phyloP scores from a whole-genome alignment of 2,888 invertebrate species.

The Callimorpha dominula region DNA sequence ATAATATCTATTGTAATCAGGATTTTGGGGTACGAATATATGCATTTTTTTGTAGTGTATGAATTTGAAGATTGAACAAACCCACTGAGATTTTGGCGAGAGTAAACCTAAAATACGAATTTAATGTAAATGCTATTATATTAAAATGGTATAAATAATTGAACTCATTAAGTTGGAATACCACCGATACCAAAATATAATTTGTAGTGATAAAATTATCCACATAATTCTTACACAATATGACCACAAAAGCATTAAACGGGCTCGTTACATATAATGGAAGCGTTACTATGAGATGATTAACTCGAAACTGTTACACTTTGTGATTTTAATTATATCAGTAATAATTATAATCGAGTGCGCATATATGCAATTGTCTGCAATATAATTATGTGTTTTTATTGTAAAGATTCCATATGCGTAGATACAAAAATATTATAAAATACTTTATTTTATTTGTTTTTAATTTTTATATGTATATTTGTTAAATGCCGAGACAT shows the following conservation, averaged over 20 bases:
- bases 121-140: background rate
- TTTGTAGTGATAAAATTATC: background rate
- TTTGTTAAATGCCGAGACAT: no score
- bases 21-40: no score
- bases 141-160: background rate
- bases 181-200: constrained; percentile 1
- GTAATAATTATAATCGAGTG: constrained; percentile 1
- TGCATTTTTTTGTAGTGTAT: no score
- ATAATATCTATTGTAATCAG: no score
- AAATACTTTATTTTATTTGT: no score
- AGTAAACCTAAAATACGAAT: background rate
- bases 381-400: background rate
- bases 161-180: background rate
- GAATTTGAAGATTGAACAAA: no score
- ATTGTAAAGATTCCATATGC: background rate
- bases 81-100: no score
- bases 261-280: constrained; percentile 60
- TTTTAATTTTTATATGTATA: no score
- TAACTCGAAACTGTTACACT: constrained; percentile 61
- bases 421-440: no score
- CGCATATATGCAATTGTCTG: background rate
- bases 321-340: constrained; percentile 3
- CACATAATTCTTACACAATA: constrained; percentile 9
- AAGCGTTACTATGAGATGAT: constrained; percentile 63
- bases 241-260: constrained; percentile 59